Percentiles rank a stretch among this genome's conserved stretches.
phyloP scores from a whole-genome alignment of 2,113 vertebrate genomes.

The Antechinus stuartii region DNA sequence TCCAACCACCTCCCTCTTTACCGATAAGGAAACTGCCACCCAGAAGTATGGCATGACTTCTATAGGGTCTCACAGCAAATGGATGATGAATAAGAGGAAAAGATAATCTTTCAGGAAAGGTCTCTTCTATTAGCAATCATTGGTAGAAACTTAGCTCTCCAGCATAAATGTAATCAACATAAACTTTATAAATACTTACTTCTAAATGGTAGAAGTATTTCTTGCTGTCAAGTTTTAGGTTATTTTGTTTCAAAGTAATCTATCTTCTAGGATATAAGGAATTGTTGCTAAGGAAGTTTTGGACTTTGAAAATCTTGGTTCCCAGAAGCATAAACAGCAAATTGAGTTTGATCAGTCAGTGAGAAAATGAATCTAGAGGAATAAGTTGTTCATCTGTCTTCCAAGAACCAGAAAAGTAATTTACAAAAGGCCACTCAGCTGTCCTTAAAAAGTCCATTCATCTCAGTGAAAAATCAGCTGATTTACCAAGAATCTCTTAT shows the following conservation, averaged over 20 bases:
- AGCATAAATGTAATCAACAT: conserved; percentile 71
- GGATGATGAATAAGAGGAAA: not conserved
- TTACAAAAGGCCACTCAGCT: conserved; percentile 56
- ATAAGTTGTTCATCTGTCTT: conserved; percentile 72
- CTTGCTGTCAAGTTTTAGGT: conserved; percentile 71
- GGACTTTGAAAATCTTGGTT: conserved; percentile 77
- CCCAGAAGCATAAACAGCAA: conserved; percentile 76
- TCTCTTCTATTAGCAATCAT: conserved; percentile 44
- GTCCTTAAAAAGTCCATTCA: conserved; percentile 52
- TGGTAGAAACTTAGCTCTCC: conserved; percentile 51
- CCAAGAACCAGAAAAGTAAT: conserved; percentile 61
- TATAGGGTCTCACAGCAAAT: not conserved
- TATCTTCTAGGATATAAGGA: conserved; percentile 71
- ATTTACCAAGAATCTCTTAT: not conserved
- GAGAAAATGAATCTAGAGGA: conserved; percentile 75
- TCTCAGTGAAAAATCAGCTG: conserved; percentile 11
- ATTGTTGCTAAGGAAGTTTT: conserved; percentile 72
- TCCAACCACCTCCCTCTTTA: not conserved
- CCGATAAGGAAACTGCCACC: not conserved
- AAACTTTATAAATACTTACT: conserved; percentile 67
- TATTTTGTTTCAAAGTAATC: conserved; percentile 77
- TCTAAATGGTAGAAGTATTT: conserved; percentile 65
- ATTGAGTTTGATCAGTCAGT: conserved; percentile 75
- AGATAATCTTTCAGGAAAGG: conserved; percentile 27
- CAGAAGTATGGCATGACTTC: not conserved